Percentiles rank a stretch among this genome's conserved stretches.
These are phyloP conservation scores for Ambastaia sidthimunki DNA, from an alignment of 2,797 vertebrate genomes.

Conservation along the genomic window DNA sequence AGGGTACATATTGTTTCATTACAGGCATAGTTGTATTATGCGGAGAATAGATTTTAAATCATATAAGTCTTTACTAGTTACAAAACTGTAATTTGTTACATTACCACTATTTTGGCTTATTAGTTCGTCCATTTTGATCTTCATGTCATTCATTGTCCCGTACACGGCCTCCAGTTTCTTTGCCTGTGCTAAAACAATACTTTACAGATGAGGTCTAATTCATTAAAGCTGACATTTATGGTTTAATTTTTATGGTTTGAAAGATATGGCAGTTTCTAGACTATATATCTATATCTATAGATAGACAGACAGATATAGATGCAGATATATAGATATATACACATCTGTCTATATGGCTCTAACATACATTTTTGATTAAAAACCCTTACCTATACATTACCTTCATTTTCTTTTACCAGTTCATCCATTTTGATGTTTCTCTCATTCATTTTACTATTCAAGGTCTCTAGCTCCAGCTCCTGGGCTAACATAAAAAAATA, in stretches of 20 bases:
- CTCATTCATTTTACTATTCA: too few species aligned
- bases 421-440: too few species aligned
- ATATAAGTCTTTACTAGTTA: neutral
- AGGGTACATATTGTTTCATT: neutral
- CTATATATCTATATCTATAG: neutral
- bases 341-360: too few species aligned
- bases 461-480: too few species aligned
- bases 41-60: neutral
- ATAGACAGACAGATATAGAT: too few species aligned
- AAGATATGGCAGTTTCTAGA: neutral
- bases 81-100: neutral
- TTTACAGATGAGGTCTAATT: neutral
- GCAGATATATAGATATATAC: too few species aligned
- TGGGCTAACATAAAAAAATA: too few species aligned
- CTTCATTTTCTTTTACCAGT: too few species aligned
- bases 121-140: conserved; percentile 5
- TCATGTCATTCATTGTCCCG: neutral
- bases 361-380: neutral
- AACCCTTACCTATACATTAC: too few species aligned
- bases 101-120: conserved; percentile 29
- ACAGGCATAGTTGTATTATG: neutral
- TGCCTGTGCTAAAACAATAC: conserved; percentile 10
- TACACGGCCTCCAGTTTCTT: neutral
- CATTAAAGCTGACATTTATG: neutral
- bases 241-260: neutral